Conservation (phyloP, 2,888 invertebrate species). For the Apamea epomidion region DNA sequence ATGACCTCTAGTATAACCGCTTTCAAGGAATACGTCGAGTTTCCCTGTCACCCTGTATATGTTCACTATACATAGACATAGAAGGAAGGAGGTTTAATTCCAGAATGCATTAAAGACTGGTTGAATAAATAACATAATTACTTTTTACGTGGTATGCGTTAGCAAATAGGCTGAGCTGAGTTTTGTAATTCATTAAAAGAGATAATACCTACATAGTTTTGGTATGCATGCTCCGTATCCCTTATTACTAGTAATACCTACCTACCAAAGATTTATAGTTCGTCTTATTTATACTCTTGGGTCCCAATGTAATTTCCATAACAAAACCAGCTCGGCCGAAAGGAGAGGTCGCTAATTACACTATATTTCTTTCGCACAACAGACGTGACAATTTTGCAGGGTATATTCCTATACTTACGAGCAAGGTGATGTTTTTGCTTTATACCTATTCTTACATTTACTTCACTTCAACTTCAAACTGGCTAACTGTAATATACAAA, state of each 20-base stretch:
- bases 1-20: no score
- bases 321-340: conserved; percentile 61
- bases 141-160: neutral
- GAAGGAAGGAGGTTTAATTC: neutral
- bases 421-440: neutral
- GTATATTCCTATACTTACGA: conserved; percentile 63
- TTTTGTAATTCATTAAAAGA: neutral
- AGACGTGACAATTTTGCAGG: conserved; percentile 67
- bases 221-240: neutral
- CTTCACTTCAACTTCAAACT: neutral
- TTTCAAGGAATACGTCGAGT: no score
- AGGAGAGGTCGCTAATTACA: conserved; percentile 71
- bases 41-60: no score
- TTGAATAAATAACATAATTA: neutral
- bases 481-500: neutral
- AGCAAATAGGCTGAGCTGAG: neutral
- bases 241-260: neutral
- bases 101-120: neutral
- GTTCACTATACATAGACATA: no score
- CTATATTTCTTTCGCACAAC: conserved; percentile 68
- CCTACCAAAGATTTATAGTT: neutral
- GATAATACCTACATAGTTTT: neutral
- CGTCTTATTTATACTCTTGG: conserved; percentile 33
- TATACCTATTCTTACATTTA: neutral
- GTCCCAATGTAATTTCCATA: conserved; percentile 59